A percentile compares a stretch with the other conserved stretches of the same genome.
phyloP scores from a whole-genome alignment of 92 coral and sea anemone genomes.

The Galaxea fascicularis region DNA sequence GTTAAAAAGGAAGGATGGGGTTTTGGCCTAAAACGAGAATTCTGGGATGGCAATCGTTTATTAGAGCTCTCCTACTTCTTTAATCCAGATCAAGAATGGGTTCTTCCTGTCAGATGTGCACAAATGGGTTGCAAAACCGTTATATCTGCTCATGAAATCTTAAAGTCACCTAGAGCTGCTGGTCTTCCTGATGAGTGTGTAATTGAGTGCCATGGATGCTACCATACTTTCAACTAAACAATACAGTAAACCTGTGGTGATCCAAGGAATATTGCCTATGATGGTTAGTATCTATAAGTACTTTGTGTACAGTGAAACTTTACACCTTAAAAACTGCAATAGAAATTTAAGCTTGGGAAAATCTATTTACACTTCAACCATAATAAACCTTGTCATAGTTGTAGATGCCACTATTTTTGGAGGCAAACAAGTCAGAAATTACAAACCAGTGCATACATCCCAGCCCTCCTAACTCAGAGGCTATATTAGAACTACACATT shows the following conservation, averaged over 20 bases:
- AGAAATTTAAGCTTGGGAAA: slow-evolving; percentile 3
- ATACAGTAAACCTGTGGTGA: slow-evolving; percentile 47
- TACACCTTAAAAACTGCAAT: slow-evolving; percentile 9
- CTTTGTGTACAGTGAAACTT: slow-evolving; percentile 1
- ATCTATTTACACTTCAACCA: slow-evolving; percentile 1
- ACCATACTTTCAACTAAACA: slow-evolving; percentile 36
- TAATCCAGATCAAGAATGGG: slow-evolving; percentile 70
- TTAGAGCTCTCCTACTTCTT: slow-evolving; percentile 69
- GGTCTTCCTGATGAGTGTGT: slow-evolving; percentile 45
- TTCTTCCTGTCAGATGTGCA: slow-evolving; percentile 59
- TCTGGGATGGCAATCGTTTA: slow-evolving; percentile 80
- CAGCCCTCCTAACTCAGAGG: not conserved
- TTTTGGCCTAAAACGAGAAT: slow-evolving; percentile 34
- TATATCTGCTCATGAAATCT: slow-evolving; percentile 50
- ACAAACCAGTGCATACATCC: too few species aligned
- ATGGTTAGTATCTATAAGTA: slow-evolving; percentile 23
- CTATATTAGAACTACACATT: not conserved
- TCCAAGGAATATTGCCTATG: slow-evolving; percentile 70
- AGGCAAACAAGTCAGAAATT: slow-evolving; percentile 23
- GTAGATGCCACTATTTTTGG: slow-evolving; percentile 9
- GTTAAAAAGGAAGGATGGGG: slow-evolving; percentile 58
- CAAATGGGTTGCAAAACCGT: slow-evolving; percentile 44
- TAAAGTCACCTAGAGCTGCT: slow-evolving; percentile 51
- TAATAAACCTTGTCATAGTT: slow-evolving; percentile 13
- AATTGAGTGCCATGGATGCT: slow-evolving; percentile 56